Evolutionary conservation across 2,797 vertebrate genomes (phyloP).

Genomic region (Darevskia nairensis): DNA sequence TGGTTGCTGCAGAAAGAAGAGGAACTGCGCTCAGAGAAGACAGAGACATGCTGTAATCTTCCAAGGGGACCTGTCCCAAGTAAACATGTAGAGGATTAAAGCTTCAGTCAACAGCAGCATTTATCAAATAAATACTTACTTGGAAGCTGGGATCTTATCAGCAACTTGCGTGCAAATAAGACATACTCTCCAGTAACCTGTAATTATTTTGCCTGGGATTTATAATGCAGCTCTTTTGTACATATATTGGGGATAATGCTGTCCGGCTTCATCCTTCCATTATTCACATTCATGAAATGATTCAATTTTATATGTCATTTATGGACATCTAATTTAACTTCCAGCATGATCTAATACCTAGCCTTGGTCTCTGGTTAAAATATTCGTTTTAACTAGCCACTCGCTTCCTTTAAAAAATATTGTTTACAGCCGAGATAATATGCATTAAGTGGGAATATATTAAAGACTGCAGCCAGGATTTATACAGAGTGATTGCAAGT

Average conservation of each 20-base stretch:
- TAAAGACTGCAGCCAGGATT: neutral
- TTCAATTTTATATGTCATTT: constrained; percentile 37
- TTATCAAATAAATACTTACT: constrained; percentile 65
- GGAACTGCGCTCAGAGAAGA: constrained; percentile 67
- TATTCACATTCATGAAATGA: constrained; percentile 34
- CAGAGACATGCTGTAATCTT: constrained; percentile 41
- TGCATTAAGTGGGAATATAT: neutral
- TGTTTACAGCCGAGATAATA: neutral
- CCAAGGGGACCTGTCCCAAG: neutral
- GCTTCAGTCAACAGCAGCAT: constrained; percentile 59
- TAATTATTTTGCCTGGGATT: constrained; percentile 55
- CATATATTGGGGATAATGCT: constrained; percentile 19
- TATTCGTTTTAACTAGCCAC: neutral
- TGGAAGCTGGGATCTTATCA: constrained; percentile 66
- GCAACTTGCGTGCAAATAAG: constrained; percentile 55
- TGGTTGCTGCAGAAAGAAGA: constrained; percentile 61
- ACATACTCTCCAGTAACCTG: constrained; percentile 47
- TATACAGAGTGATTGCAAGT: neutral
- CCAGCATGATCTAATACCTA: neutral
- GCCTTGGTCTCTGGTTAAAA: neutral
- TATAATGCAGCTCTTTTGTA: constrained; percentile 59
- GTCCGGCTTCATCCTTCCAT: constrained; percentile 14
- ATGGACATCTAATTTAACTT: constrained; percentile 24
- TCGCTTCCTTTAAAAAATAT: constrained; percentile 17
- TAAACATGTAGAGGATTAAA: constrained; percentile 17